Conservation (phyloP, 2,797 vertebrate genomes). For the Arremon aurantiirostris region DNA sequence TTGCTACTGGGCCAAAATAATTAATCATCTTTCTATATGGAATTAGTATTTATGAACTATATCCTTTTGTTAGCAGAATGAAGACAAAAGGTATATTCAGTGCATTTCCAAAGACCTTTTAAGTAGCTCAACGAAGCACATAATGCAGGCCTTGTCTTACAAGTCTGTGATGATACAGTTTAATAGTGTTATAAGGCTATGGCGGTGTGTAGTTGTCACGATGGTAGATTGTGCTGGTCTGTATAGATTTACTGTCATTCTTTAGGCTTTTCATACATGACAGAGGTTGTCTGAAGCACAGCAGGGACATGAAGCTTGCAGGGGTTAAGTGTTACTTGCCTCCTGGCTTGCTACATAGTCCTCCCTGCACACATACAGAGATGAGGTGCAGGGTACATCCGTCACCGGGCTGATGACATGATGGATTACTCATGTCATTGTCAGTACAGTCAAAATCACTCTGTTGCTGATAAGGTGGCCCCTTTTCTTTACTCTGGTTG, state of each 20-base stretch:
- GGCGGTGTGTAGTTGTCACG: slow-evolving; percentile 72
- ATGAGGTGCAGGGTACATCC: slow-evolving; percentile 75
- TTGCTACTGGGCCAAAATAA: not conserved
- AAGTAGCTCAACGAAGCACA: slow-evolving; percentile 56
- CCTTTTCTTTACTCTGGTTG: slow-evolving; percentile 62
- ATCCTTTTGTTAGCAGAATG: not conserved
- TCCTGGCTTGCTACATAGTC: slow-evolving; percentile 75
- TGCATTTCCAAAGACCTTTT: slow-evolving; percentile 31
- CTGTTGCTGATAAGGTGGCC: slow-evolving; percentile 78
- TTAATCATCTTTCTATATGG: not conserved
- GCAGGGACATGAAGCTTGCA: slow-evolving; percentile 73
- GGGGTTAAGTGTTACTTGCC: slow-evolving; percentile 83
- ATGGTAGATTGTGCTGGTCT: slow-evolving; percentile 78
- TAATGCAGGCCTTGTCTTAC: slow-evolving; percentile 67
- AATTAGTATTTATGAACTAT: slow-evolving; percentile 20
- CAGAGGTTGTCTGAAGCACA: slow-evolving; percentile 74
- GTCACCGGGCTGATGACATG: slow-evolving; percentile 82
- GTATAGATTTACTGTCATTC: slow-evolving; percentile 86
- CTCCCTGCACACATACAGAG: slow-evolving; percentile 73
- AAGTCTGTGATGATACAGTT: slow-evolving; percentile 71
- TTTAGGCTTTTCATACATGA: slow-evolving; percentile 74
- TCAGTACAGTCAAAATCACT: slow-evolving; percentile 83
- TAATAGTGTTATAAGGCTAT: slow-evolving; percentile 74
- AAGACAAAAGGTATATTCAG: slow-evolving; percentile 21
- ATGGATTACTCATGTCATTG: slow-evolving; percentile 86